Base-by-base conservation (phyloP, 2,113 vertebrate genomes). In the Sardina pilchardus region DNA sequence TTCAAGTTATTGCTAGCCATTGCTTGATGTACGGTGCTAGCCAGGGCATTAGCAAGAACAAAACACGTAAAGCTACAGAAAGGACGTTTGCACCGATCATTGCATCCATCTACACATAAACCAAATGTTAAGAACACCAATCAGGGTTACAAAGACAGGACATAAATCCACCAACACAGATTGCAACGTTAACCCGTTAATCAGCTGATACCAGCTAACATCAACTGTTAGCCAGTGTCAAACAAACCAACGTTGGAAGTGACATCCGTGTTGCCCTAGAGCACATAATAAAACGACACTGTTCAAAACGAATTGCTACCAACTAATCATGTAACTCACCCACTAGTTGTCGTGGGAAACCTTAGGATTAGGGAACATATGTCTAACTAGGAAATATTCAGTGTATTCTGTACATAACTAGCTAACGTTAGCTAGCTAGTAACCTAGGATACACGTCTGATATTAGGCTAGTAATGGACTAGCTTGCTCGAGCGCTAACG, bases 381-480 rank as follows among this genome's bases (percentile, higher is more conserved):
- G 34, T 9, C 16, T 16, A 34, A 36, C 30, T 36, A 34, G 26
- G 71, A 36, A 12, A 78, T 78, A 78, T 17, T 4, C 3, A 36
- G 4, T 4, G 30, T 10, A 39, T 34, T 71, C 4, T 30, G 6
- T 34, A 71, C n/a, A 12, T 34, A 36, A 36, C 26, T 34, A 78
- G 53, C 14, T 16, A 78, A 19, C 30, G 9, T n/a, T 36, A 78
- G 71, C 71, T 36, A 78, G 71, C 71, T 36, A 78, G 71, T 36
- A 78, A 78, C 71, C 34, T 36, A 78, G 71, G 71, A 36, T 78
- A 78, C 71, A 78, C 71, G 34, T 78, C 71, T 34, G 14, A 34
- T 78, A 78, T 30, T 78, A 78, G 26, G 71, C 71, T 78, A 78
- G 71, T 78, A 78, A 30, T 67, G 30, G 30, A 75, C 30, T 78